These are phyloP conservation scores for Colistium nudipinnis DNA, from an alignment of 2,113 vertebrate species.

Conservation along the genomic window DNA sequence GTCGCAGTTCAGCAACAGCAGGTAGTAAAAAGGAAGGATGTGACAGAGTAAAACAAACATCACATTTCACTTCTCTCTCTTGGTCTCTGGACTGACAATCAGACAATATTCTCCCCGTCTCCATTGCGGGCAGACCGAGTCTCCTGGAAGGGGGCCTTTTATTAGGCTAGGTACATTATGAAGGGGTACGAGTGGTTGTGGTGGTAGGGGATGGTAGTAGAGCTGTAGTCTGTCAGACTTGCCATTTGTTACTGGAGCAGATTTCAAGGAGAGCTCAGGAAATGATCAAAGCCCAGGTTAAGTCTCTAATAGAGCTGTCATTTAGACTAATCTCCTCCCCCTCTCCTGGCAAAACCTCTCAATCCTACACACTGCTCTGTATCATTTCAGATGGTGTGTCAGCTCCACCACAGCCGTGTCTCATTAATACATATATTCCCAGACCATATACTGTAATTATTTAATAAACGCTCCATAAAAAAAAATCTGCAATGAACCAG, in stretches of 20 bases:
- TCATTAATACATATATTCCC: slow-evolving; percentile 41
- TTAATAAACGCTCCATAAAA: not conserved
- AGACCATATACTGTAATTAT: slow-evolving; percentile 9
- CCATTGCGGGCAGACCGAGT: slow-evolving; percentile 44
- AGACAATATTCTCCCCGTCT: slow-evolving; percentile 23
- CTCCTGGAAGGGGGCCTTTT: slow-evolving; percentile 68
- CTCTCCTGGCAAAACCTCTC: slow-evolving; percentile 61
- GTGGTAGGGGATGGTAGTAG: not conserved
- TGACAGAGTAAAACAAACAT: slow-evolving; percentile 49
- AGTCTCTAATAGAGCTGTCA: slow-evolving; percentile 83
- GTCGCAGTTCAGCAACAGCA: slow-evolving; percentile 12
- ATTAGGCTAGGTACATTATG: slow-evolving; percentile 67
- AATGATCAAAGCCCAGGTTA: slow-evolving; percentile 85
- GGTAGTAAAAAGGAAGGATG: slow-evolving; percentile 7
- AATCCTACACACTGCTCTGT: slow-evolving; percentile 44
- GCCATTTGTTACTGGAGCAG: slow-evolving; percentile 70
- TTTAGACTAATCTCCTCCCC: slow-evolving; percentile 80
- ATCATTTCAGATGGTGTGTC: slow-evolving; percentile 12
- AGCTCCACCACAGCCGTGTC: slow-evolving; percentile 13
- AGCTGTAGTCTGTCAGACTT: slow-evolving; percentile 79
- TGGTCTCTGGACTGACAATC: slow-evolving; percentile 51
- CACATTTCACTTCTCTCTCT: slow-evolving; percentile 46
- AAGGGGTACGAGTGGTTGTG: slow-evolving; percentile 39
- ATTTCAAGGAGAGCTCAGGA: slow-evolving; percentile 76
- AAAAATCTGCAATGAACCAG: not conserved